These are phyloP conservation scores for Pelobates cultripes DNA, from an alignment of 2,797 vertebrate species.

Conservation along the genomic window DNA sequence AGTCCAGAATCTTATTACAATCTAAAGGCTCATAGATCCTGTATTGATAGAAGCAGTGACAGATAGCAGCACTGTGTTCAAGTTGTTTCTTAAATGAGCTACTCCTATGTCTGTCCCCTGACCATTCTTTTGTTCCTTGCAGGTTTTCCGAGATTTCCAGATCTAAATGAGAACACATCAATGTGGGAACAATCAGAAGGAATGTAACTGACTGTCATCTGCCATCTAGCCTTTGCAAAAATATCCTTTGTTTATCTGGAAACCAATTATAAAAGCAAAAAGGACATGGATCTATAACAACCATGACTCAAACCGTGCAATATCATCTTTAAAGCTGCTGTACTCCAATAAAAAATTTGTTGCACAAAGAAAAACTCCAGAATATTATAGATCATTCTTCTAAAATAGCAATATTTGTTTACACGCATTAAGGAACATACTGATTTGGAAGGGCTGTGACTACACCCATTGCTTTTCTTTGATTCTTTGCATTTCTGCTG, in stretches of 20 bases:
- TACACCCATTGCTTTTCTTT: background rate
- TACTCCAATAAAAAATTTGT: background rate
- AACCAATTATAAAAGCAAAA: background rate
- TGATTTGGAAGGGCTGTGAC: too few relatives aligned
- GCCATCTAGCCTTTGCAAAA: background rate
- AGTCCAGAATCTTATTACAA: background rate
- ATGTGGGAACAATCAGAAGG: background rate
- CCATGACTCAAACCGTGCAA: background rate
- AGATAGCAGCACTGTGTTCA: background rate
- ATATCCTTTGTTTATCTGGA: background rate
- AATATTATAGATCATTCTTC: background rate
- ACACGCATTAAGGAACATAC: too few relatives aligned
- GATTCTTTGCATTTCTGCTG: background rate
- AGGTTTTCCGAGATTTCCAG: slow-evolving; percentile 4
- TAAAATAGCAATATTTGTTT: too few relatives aligned
- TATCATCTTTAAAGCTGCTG: background rate
- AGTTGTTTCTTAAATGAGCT: background rate
- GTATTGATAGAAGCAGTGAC: background rate
- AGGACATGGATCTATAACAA: background rate
- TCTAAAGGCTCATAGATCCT: background rate
- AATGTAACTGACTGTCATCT: background rate
- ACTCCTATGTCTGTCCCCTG: background rate
- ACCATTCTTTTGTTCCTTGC: slow-evolving; percentile 3
- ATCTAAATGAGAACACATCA: background rate
- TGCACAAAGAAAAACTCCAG: background rate